phyloP scores from a whole-genome alignment of 2,113 vertebrate genomes.

The Rhea pennata region DNA sequence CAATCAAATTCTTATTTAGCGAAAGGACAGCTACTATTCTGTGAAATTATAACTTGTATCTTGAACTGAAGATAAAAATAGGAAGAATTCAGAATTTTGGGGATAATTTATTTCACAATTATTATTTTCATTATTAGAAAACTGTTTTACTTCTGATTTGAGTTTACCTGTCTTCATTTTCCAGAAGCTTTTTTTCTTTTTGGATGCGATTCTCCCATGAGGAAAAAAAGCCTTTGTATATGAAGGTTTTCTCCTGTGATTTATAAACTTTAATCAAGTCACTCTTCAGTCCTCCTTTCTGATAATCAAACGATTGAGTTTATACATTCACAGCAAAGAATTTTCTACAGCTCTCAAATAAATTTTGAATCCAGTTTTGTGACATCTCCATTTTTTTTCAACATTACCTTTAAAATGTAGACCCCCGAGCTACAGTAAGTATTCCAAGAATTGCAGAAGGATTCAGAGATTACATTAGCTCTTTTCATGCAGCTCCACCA shows the following conservation, averaged over 20 bases:
- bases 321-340: neutral
- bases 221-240: neutral
- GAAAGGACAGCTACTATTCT: neutral
- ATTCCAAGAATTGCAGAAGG: neutral
- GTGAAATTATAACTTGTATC: neutral
- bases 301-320: neutral
- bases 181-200: neutral
- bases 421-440: constrained; percentile 31
- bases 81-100: neutral
- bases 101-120: neutral
- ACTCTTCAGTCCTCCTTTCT: neutral
- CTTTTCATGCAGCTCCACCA: neutral
- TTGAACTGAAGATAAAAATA: neutral
- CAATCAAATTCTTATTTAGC: neutral
- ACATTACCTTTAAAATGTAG: constrained; percentile 5
- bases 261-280: neutral
- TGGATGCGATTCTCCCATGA: neutral
- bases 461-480: constrained; percentile 3
- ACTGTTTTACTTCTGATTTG: neutral
- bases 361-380: neutral
- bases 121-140: neutral
- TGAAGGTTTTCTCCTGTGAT: neutral
- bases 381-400: neutral
- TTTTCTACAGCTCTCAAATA: neutral
- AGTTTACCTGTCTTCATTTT: neutral